Percentiles rank a stretch among this genome's conserved stretches.
phyloP scores from a whole-genome alignment of 2,888 invertebrate genomes.

The Drosophila siamana region DNA sequence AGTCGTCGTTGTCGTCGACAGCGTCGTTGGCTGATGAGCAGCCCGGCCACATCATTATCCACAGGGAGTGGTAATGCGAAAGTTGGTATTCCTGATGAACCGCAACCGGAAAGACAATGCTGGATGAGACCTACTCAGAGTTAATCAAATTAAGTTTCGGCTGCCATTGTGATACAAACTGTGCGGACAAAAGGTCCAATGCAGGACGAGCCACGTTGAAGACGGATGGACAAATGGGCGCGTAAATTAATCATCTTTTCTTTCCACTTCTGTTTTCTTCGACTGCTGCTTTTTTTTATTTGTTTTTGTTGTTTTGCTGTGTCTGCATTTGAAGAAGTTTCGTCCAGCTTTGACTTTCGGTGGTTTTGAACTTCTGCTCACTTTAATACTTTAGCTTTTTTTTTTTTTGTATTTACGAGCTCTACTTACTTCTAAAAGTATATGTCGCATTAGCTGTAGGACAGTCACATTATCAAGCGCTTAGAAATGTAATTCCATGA shows the following conservation, averaged over 20 bases:
- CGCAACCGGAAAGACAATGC: constrained; percentile 60
- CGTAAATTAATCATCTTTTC: constrained; percentile 76
- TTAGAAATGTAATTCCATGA: neutral
- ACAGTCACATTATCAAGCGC: neutral
- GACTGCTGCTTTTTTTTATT: neutral
- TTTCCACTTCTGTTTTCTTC: constrained; percentile 27
- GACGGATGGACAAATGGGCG: constrained; percentile 48
- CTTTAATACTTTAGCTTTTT: neutral
- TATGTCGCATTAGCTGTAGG: neutral
- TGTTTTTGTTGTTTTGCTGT: constrained; percentile 5
- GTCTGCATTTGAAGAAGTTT: constrained; percentile 11
- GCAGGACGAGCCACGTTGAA: constrained; percentile 24
- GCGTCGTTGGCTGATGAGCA: constrained; percentile 39
- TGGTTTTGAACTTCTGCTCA: neutral
- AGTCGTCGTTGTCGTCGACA: constrained; percentile 26
- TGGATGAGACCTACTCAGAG: constrained; percentile 50
- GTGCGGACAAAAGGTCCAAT: constrained; percentile 47
- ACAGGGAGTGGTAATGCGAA: constrained; percentile 30
- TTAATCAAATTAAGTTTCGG: constrained; percentile 77
- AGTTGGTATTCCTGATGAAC: constrained; percentile 51
- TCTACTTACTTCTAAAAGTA: neutral
- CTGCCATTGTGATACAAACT: constrained; percentile 54
- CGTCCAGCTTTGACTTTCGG: constrained; percentile 20
- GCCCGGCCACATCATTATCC: constrained; percentile 68
- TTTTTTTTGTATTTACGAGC: neutral